Conservation (phyloP, 2,797 vertebrate genomes). For the Anabas testudineus region DNA sequence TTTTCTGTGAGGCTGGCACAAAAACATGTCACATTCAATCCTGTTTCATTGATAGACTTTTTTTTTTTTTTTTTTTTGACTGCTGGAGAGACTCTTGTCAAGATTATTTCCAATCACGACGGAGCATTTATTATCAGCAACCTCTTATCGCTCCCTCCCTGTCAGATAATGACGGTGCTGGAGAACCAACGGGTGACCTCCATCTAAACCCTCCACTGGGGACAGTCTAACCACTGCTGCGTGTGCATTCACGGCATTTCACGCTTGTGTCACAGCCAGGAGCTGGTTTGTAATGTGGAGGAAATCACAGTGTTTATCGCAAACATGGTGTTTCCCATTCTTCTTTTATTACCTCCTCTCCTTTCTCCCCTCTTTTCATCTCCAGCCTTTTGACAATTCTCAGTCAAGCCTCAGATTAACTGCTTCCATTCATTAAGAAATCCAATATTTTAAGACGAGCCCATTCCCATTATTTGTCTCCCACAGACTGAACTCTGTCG, state of each 20-base stretch:
- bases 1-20: slow-evolving; percentile 13
- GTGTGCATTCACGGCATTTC: slow-evolving; percentile 19
- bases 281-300: slow-evolving; percentile 12
- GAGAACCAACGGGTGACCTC: slow-evolving; percentile 71
- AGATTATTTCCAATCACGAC: slow-evolving; percentile 72
- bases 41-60: slow-evolving; percentile 49
- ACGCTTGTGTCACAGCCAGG: slow-evolving; percentile 14
- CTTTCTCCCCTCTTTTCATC: slow-evolving; percentile 7
- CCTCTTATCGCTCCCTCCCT: slow-evolving; percentile 63
- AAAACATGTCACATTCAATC: slow-evolving; percentile 58
- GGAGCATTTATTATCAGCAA: slow-evolving; percentile 63
- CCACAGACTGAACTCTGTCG: slow-evolving; percentile 68
- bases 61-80: slow-evolving; percentile 49
- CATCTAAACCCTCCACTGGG: slow-evolving; percentile 41
- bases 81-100: slow-evolving; percentile 66
- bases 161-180: slow-evolving; percentile 67
- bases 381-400: slow-evolving; percentile 38
- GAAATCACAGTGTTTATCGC: slow-evolving; percentile 36
- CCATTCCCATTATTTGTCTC: slow-evolving; percentile 72
- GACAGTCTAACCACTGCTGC: slow-evolving; percentile 25
- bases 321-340: neutral
- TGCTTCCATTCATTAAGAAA: slow-evolving; percentile 70
- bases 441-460: slow-evolving; percentile 65
- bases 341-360: neutral
- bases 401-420: slow-evolving; percentile 59